Percentiles rank a stretch among this genome's conserved stretches.
These are phyloP conservation scores for Clarias pachynema DNA, from an alignment of 2,797 vertebrate species.

Conservation along the genomic window DNA sequence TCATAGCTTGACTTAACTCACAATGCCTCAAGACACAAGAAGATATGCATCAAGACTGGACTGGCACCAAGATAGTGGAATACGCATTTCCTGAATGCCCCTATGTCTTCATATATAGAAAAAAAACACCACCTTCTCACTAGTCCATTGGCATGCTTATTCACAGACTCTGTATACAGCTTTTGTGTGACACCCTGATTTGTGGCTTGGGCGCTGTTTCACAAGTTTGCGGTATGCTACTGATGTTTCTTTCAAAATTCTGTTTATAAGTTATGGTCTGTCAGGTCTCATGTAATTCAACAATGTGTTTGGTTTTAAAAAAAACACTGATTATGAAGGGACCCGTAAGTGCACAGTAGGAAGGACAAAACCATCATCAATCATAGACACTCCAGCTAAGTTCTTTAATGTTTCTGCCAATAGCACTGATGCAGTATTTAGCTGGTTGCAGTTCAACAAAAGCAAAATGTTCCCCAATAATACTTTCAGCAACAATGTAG, in stretches of 20 bases:
- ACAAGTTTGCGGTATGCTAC: not conserved
- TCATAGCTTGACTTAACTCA: constrained; percentile 1
- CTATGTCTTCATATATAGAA: not conserved
- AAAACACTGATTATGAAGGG: constrained; percentile 23
- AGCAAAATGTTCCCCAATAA: constrained; percentile 17
- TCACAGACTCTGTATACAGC: not conserved
- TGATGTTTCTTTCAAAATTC: not conserved
- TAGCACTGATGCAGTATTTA: constrained; percentile 17
- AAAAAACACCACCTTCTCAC: not conserved
- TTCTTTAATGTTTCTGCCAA: constrained; percentile 12
- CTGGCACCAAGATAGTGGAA: not conserved
- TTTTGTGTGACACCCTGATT: not conserved
- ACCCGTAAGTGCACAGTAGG: constrained; percentile 11
- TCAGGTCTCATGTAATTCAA: not conserved
- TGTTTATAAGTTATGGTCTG: constrained; percentile 10
- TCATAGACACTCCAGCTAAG: constrained; percentile 18
- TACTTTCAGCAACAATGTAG: constrained; percentile 2
- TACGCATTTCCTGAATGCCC: not conserved
- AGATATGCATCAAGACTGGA: not conserved
- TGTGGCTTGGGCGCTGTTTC: not conserved
- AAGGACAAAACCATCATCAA: constrained; percentile 25
- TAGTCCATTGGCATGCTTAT: not conserved
- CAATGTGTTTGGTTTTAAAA: constrained; percentile 13
- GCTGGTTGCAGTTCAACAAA: not conserved
- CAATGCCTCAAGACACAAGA: not conserved